Percentiles rank a stretch among this genome's conserved stretches.
These are phyloP conservation scores for Diadegma fenestrale DNA, from an alignment of 2,888 invertebrate genomes.

Conservation along the genomic window DNA sequence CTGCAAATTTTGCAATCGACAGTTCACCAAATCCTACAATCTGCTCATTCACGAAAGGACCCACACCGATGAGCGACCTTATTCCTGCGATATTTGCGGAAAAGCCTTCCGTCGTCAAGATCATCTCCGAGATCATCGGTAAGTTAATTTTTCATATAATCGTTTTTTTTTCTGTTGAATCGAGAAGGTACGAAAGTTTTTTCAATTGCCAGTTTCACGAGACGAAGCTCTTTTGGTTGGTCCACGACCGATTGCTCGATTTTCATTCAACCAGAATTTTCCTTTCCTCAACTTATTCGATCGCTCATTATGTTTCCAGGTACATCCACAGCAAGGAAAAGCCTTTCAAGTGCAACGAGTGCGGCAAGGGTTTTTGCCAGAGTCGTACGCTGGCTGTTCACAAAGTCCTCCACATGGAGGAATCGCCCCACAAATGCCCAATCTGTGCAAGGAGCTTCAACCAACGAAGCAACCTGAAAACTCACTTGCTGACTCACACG, in stretches of 20 bases:
- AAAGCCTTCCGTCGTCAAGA: constrained; percentile 99
- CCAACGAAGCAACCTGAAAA: constrained; percentile 96
- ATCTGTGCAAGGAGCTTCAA: constrained; percentile 96
- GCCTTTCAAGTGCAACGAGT: constrained; percentile 98
- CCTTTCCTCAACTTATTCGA: not conserved
- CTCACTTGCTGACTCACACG: constrained; percentile 95
- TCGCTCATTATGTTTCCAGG: constrained; percentile 85
- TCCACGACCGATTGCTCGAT: not conserved
- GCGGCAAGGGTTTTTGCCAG: constrained; percentile 99
- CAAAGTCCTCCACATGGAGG: constrained; percentile 96
- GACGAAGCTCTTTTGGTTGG: not conserved
- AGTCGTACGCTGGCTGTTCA: constrained; percentile 98
- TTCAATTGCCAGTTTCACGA: not conserved
- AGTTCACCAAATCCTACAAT: constrained; percentile 99
- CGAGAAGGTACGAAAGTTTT: not conserved
- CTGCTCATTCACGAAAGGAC: constrained; percentile 98
- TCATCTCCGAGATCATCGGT: constrained; percentile 97
- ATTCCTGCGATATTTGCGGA: constrained; percentile 98
- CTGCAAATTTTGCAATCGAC: constrained; percentile 98
- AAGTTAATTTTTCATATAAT: constrained; percentile 65
- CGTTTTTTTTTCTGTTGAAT: not conserved
- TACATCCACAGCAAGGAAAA: constrained; percentile 99
- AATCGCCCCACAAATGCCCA: constrained; percentile 96
- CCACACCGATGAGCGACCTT: constrained; percentile 98
- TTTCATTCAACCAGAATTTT: constrained; percentile 9